A percentile compares a stretch with the other conserved stretches of the same genome.
Evolutionary conservation across 2,113 vertebrate genomes (phyloP).

Genomic region (Sterrhoptilus dennistouni): DNA sequence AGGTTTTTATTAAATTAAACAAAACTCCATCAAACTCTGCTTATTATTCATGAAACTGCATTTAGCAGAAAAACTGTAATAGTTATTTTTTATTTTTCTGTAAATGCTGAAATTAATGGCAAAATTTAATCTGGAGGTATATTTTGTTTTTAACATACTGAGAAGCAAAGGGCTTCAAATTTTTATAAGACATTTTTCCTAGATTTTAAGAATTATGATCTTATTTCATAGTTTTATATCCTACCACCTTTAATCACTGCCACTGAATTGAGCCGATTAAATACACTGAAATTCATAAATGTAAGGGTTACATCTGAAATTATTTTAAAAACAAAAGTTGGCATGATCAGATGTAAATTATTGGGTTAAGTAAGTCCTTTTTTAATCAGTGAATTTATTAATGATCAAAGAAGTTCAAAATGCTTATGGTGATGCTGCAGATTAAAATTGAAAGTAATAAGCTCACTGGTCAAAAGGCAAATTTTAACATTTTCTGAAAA

Average conservation of each 20-base stretch:
- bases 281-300: neutral
- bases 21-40: slow-evolving; percentile 68
- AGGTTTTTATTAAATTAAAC: slow-evolving; percentile 73
- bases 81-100: slow-evolving; percentile 27
- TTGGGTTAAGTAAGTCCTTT: neutral
- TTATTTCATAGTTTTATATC: slow-evolving; percentile 33
- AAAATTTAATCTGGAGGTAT: slow-evolving; percentile 32
- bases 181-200: neutral
- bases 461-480: neutral
- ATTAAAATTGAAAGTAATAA: slow-evolving; percentile 12
- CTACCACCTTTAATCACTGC: neutral
- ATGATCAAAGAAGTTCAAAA: neutral
- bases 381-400: neutral
- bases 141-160: slow-evolving; percentile 8
- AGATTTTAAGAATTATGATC: slow-evolving; percentile 19
- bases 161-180: neutral
- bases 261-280: neutral
- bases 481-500: slow-evolving; percentile 48
- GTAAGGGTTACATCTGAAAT: neutral
- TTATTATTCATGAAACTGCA: slow-evolving; percentile 61
- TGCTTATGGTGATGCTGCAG: neutral
- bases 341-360: neutral
- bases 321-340: neutral
- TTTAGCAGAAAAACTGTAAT: slow-evolving; percentile 55
- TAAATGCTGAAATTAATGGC: slow-evolving; percentile 48